Evolutionary conservation across 23 tunicate genomes (phyloP).

Genomic region (Botrylloides violaceus): DNA sequence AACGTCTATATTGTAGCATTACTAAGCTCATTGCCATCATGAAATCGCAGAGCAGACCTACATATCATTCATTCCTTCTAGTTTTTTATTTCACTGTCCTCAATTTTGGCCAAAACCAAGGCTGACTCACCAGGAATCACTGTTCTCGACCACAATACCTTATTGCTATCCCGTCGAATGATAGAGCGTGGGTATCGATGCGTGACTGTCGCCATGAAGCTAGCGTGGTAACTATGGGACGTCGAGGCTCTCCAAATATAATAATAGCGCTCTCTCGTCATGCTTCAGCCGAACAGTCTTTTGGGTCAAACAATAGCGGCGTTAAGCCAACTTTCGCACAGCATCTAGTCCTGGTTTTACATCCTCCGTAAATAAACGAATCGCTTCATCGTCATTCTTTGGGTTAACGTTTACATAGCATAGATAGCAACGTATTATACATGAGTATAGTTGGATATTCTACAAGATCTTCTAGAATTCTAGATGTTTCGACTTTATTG

Average conservation of each 20-base stretch:
- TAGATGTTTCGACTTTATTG: too few species aligned
- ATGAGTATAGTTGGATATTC: too few species aligned
- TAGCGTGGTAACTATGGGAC: conserved; percentile 11
- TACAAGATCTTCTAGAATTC: too few species aligned
- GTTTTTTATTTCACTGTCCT: too few species aligned
- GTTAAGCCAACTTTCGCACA: neutral
- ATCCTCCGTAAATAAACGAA: neutral
- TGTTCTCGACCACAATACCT: too few species aligned
- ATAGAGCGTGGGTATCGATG: conserved; percentile 12
- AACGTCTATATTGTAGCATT: too few species aligned
- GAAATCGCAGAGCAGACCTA: too few species aligned
- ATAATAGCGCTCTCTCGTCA: conserved; percentile 2
- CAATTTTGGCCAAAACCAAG: too few species aligned
- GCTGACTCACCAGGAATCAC: too few species aligned
- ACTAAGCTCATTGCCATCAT: too few species aligned
- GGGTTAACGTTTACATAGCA: neutral
- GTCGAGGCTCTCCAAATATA: conserved; percentile 25
- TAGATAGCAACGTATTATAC: too few species aligned
- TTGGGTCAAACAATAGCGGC: neutral
- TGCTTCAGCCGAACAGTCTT: conserved; percentile 7
- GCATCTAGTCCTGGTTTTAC: neutral
- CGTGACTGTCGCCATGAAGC: conserved; percentile 22
- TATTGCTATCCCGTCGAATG: neutral
- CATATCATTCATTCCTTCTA: too few species aligned
- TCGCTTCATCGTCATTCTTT: neutral